Evolutionary conservation across 2,888 invertebrate species (phyloP), one percentile per base, ranked within the genome.

Genomic region (Nasonia oneida): DNA sequence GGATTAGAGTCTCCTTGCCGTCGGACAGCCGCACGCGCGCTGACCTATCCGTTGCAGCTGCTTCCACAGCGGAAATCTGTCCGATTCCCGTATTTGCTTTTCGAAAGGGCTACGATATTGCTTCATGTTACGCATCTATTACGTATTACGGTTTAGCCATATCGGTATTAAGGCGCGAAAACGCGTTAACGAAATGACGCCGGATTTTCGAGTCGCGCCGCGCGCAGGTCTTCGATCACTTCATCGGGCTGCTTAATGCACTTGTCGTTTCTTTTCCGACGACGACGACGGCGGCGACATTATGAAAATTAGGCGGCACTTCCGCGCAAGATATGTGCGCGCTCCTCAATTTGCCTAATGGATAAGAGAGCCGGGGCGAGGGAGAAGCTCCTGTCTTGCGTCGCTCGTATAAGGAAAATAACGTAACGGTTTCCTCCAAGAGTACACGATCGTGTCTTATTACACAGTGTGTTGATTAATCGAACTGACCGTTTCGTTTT

Each of bases 301-400:
- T 91, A 91, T 90, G 89, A 90, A 91, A 91, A 91, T 91, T 91
- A 91, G 89, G 87, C 88, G 87, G 88, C 88, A 90, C 90, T 89
- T 83, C 37, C 61, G 23, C 57, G 75, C 70, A 67, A 84, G 81
- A 86, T 77, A 70, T 70, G 80, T 42, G 81, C 86, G 81, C 82
- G 88, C n/a, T 8, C 2, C 57, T 90, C 90, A 91, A 91, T 91
- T 90, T 91, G 88, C 89, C 89, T 91, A 91, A 91, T 91, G 90
- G 91, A 89, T 37, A 37, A 87, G 8, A n/a, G 86, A 88, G 12
- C 12, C 12, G 86, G 86, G 89, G 90, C 85, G 75, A 77, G 77
- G 67, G 61, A 82, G 53, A 57, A 29, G 39, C 23, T 53, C 39
- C 1, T 29, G 39, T 47, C 39, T 42, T 50, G 29, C 29, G 8